These are phyloP conservation scores for Drosophila picticornis DNA, from an alignment of 2,888 invertebrate species.

Conservation along the genomic window DNA sequence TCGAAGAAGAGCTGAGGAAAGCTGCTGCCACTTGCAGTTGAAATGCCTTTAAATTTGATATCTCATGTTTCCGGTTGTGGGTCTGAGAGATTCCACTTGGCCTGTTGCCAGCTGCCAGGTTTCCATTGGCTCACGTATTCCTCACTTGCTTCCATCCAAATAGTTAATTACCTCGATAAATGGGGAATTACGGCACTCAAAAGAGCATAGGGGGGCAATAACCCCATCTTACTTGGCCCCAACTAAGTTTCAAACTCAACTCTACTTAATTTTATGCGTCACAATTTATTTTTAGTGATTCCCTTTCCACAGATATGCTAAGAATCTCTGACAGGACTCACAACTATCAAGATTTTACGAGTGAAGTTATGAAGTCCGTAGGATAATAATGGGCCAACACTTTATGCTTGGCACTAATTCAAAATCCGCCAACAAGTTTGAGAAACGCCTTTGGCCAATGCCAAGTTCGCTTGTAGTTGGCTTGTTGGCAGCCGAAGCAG, in stretches of 20 bases:
- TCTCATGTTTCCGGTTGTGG: conserved; percentile 9
- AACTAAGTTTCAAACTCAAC: conserved; percentile 17
- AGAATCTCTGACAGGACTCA: conserved; percentile 13
- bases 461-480: conserved; percentile 45
- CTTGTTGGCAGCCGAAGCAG: conserved; percentile 21
- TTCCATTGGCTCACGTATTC: conserved; percentile 55
- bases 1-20: not conserved
- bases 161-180: conserved; percentile 76
- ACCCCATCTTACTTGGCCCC: conserved; percentile 24
- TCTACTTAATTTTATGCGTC: conserved; percentile 53
- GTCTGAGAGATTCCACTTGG: conserved; percentile 22
- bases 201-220: conserved; percentile 43
- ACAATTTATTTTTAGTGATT: conserved; percentile 41
- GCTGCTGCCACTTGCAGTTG: conserved; percentile 38
- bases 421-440: conserved; percentile 68
- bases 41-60: conserved; percentile 51
- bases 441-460: conserved; percentile 41
- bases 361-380: conserved; percentile 83
- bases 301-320: conserved; percentile 3
- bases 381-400: conserved; percentile 85
- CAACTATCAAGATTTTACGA: conserved; percentile 70
- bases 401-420: conserved; percentile 83
- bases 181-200: conserved; percentile 51
- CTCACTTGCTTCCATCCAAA: conserved; percentile 10
- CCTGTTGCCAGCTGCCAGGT: conserved; percentile 30